Percentiles rank a stretch among this genome's conserved stretches.
phyloP scores from a whole-genome alignment of 2,888 invertebrate genomes.

The Dioctria linearis region DNA sequence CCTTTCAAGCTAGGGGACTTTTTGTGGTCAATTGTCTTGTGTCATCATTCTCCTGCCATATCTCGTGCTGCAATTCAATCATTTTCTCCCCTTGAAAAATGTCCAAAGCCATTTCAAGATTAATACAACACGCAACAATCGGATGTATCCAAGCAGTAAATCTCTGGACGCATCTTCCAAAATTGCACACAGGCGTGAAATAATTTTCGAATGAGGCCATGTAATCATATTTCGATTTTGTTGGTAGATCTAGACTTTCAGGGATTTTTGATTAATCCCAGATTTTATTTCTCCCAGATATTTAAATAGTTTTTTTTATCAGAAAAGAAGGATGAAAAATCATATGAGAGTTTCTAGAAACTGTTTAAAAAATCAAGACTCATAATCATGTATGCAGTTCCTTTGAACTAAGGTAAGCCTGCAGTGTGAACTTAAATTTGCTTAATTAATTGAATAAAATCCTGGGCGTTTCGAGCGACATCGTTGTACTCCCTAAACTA shows the following conservation, averaged over 20 bases:
- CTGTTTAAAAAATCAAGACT: too few relatives aligned
- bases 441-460: conserved; percentile 16
- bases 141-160: neutral
- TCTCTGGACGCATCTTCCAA: conserved; percentile 21
- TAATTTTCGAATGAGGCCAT: too few relatives aligned
- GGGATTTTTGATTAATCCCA: too few relatives aligned
- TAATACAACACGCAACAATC: conserved; percentile 21
- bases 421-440: conserved; percentile 13
- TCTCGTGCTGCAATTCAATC: conserved; percentile 23
- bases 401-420: neutral
- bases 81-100: conserved; percentile 2
- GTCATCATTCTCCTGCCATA: conserved; percentile 14
- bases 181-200: conserved; percentile 4
- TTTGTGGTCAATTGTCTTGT: conserved; percentile 39
- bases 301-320: too few relatives aligned
- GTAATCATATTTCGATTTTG: too few relatives aligned
- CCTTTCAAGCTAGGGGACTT: conserved; percentile 7
- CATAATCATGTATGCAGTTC: neutral
- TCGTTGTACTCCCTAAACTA: conserved; percentile 8
- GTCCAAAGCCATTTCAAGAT: conserved; percentile 32
- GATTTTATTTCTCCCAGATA: too few relatives aligned
- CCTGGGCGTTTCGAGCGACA: neutral
- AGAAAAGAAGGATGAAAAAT: too few relatives aligned
- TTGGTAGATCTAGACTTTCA: too few relatives aligned
- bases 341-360: too few relatives aligned